A percentile compares a stretch with the other conserved stretches of the same genome.
These are phyloP conservation scores for Sebastiscus tertius DNA, from an alignment of 2,797 vertebrate genomes.

Conservation along the genomic window DNA sequence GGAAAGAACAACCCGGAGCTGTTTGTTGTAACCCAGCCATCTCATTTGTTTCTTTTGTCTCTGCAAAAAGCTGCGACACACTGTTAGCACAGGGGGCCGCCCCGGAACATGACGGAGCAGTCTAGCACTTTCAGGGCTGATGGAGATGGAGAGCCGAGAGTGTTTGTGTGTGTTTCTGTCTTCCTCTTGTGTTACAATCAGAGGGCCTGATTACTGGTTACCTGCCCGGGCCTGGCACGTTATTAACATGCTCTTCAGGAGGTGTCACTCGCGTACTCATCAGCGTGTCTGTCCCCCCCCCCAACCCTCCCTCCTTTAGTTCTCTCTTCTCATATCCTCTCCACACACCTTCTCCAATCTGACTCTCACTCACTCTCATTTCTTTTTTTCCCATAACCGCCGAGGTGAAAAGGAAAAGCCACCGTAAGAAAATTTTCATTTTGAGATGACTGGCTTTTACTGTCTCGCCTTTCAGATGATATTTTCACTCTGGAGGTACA, in stretches of 20 bases:
- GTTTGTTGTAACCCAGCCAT: slow-evolving; percentile 71
- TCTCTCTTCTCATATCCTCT: slow-evolving; percentile 34
- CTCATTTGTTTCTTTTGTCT: slow-evolving; percentile 78
- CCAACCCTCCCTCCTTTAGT: slow-evolving; percentile 19
- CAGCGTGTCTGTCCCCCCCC: slow-evolving; percentile 30
- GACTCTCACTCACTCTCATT: slow-evolving; percentile 21
- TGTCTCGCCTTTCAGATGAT: slow-evolving; percentile 78
- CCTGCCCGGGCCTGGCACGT: slow-evolving; percentile 68
- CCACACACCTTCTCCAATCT: slow-evolving; percentile 24
- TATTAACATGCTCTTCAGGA: slow-evolving; percentile 78
- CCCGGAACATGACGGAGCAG: slow-evolving; percentile 63
- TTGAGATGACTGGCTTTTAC: slow-evolving; percentile 76
- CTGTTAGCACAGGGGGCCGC: slow-evolving; percentile 61
- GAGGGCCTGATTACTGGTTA: slow-evolving; percentile 76
- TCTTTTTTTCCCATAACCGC: slow-evolving; percentile 40
- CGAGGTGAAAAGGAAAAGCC: slow-evolving; percentile 77
- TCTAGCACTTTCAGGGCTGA: slow-evolving; percentile 54
- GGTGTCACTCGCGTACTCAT: slow-evolving; percentile 64
- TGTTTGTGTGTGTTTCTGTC: slow-evolving; percentile 52
- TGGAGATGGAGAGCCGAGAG: slow-evolving; percentile 58
- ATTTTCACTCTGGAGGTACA: slow-evolving; percentile 75
- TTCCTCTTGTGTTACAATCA: slow-evolving; percentile 59
- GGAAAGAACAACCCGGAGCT: slow-evolving; percentile 68
- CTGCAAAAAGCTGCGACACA: slow-evolving; percentile 62
- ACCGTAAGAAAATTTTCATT: slow-evolving; percentile 75